Base-by-base conservation (phyloP, 2,113 vertebrate genomes). In the Ursus arctos region DNA sequence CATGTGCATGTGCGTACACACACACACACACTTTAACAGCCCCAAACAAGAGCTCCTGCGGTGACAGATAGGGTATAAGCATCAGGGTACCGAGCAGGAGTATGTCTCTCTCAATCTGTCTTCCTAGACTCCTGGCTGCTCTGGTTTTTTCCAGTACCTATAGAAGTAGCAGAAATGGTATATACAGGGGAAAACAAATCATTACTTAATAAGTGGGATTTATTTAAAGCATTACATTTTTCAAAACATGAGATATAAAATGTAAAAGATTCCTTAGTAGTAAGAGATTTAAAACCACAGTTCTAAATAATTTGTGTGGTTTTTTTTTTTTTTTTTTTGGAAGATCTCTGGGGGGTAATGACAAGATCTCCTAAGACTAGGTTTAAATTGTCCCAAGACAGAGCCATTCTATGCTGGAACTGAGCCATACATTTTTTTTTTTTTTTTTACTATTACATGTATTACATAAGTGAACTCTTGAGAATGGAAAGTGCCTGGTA, bases 401-500 rank as follows among this genome's bases (percentile, higher is more conserved):
- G 49, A 8, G 13, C 16, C 55, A 33, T 67, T 88, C 83, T 84
- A 67, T 67, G 59, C 22, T 80, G 49, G 28, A 18, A 74, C 33
- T 59, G 31, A 59, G n/a, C 16, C 53, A 79, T 49, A 31, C 21
- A 21, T n/a, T 33, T 33, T 67, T 14, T 63, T 63, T 26, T 63
- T 26, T 71, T 36, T 36, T 71, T 63, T 83, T 51, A 61, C 24
- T 65, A 19, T 61, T 86, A 24, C 4, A 51, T 49, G 12, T 71
- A 77, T 57, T 86, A n/a, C 36, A 93, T 72, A 33, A 31, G 59
- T 90, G 26, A 91, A 90, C 33, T 65, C 33, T 93, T 80, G 26
- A 91, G 81, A 96, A 96, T 47, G 18, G 77, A 91, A 90, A 95
- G 49, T 67, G 5, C 24, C 65, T 89, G 28, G 31, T 74, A 80